Evolutionary conservation across 2,797 vertebrate species (phyloP).

Genomic region (Linurgus olivaceus): DNA sequence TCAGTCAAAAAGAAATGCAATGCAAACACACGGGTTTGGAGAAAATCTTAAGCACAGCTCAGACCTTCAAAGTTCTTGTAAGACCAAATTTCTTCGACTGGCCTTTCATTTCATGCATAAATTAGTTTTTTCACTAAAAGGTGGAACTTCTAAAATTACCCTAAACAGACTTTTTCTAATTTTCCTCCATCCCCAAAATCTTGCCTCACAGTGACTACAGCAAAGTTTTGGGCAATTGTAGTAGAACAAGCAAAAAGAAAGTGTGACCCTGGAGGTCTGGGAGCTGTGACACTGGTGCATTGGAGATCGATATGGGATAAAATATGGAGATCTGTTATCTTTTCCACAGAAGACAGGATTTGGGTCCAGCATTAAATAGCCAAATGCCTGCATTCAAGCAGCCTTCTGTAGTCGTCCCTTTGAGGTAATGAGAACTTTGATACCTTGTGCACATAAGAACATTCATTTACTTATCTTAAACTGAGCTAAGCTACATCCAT

Average conservation of each 20-base stretch:
- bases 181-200: neutral
- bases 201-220: neutral
- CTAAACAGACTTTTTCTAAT: neutral
- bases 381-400: neutral
- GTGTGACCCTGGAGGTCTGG: rapidly evolving
- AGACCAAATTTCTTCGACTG: neutral
- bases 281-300: neutral
- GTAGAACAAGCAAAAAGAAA: neutral
- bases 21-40: neutral
- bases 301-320: neutral
- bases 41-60: neutral
- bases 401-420: neutral
- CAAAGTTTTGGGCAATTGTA: neutral
- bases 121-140: neutral
- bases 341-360: neutral
- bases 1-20: neutral
- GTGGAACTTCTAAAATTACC: neutral
- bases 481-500: neutral
- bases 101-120: neutral
- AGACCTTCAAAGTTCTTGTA: neutral
- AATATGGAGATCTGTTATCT: neutral
- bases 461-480: neutral
- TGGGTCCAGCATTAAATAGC: neutral
- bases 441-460: neutral
- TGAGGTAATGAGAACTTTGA: neutral